These are phyloP conservation scores for Lasiurus borealis DNA, from an alignment of 2,113 vertebrate species.

Conservation along the genomic window DNA sequence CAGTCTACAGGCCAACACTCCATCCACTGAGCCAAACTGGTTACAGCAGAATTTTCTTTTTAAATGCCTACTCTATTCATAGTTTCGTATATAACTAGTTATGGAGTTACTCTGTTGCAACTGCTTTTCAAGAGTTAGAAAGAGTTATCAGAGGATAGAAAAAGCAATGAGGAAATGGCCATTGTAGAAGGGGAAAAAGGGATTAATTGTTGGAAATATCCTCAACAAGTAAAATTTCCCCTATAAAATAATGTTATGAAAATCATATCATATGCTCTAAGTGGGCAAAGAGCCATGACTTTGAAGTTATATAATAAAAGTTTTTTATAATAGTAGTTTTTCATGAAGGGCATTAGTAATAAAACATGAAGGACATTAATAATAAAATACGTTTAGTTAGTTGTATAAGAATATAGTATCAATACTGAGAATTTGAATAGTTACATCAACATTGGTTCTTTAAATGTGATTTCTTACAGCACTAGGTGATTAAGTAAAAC, in stretches of 20 bases:
- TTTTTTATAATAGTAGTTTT: conserved; percentile 1
- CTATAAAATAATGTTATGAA: conserved; percentile 22
- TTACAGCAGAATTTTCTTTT: neutral
- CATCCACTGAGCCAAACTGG: too few species aligned
- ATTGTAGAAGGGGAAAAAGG: neutral
- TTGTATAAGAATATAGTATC: neutral
- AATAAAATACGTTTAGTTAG: conserved; percentile 31
- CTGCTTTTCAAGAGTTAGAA: conserved; percentile 37
- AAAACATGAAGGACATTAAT: conserved; percentile 4
- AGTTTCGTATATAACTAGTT: conserved; percentile 49
- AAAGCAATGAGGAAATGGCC: neutral
- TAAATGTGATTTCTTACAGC: conserved; percentile 2
- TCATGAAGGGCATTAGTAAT: neutral
- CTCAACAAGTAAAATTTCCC: neutral
- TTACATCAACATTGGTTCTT: neutral
- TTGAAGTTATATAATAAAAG: neutral
- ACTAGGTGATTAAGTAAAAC: neutral
- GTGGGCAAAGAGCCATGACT: neutral
- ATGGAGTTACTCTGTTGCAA: neutral
- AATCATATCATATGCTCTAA: neutral
- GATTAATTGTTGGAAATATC: conserved; percentile 1
- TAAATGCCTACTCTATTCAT: neutral
- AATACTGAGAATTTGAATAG: neutral
- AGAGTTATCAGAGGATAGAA: neutral
- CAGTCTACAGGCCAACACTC: too few species aligned